Percentiles rank a stretch among this genome's conserved stretches.
Conservation (phyloP, 2,113 vertebrate species). For the Oceanites oceanicus region DNA sequence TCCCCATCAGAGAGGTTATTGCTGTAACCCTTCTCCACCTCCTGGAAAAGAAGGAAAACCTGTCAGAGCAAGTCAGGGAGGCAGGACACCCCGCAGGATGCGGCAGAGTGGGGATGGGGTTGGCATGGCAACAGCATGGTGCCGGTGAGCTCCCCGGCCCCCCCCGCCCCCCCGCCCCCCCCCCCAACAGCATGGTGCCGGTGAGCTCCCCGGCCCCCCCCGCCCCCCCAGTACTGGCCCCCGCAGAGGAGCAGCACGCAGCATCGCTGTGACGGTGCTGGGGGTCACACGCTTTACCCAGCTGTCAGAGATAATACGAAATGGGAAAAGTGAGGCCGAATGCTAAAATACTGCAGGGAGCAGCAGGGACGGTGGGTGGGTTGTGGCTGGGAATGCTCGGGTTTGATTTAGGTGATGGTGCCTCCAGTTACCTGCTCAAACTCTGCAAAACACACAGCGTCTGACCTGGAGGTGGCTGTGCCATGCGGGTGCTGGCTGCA, state of each 20-base stretch:
- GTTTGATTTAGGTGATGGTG: not conserved
- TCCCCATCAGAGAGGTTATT: not conserved
- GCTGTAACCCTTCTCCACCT: not conserved
- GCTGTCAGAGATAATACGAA: not conserved
- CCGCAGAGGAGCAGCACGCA: fast-evolving
- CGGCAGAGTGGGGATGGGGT: not conserved
- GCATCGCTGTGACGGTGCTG: not conserved
- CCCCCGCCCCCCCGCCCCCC: fast-evolving
- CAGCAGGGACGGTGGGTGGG: not conserved
- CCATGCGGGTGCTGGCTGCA: not conserved
- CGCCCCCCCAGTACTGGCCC: not conserved
- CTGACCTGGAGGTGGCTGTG: not conserved
- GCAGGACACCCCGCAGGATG: not conserved
- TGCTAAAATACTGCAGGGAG: not conserved
- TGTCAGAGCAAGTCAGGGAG: not conserved
- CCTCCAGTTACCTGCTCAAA: not conserved
- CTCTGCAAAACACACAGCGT: not conserved
- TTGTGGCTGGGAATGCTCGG: fast-evolving
- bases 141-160: not conserved
- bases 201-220: not conserved
- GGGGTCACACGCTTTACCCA: not conserved
- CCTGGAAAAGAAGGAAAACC: not conserved
- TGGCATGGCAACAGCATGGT: not conserved
- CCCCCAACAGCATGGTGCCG: not conserved
- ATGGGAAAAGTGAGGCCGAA: not conserved